phyloP scores from a whole-genome alignment of 2,113 vertebrate species.

The Himantopus leucocephalus region DNA sequence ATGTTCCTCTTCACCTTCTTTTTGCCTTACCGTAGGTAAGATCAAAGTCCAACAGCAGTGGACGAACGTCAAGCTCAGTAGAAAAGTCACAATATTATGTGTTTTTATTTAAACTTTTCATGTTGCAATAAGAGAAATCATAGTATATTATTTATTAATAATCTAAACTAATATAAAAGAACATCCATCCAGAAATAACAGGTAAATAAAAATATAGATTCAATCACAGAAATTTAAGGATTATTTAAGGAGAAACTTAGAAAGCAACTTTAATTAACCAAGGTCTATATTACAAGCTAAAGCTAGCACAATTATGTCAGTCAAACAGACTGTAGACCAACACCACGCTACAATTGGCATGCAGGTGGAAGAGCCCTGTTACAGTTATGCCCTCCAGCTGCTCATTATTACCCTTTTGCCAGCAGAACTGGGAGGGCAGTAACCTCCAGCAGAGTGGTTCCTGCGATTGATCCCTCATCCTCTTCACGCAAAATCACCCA shows the following conservation, averaged over 20 bases:
- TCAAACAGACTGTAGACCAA: not conserved
- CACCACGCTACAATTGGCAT: not conserved
- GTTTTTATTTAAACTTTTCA: not conserved
- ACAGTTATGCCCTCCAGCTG: not conserved
- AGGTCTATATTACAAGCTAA: not conserved
- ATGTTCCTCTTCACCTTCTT: too few relatives aligned
- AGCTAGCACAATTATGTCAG: not conserved
- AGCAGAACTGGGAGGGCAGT: not conserved
- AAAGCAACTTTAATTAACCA: not conserved
- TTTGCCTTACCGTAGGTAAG: too few relatives aligned
- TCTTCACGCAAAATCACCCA: not conserved
- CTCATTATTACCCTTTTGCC: not conserved
- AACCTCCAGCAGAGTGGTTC: conserved; percentile 3
- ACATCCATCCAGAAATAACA: not conserved
- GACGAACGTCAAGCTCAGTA: not conserved
- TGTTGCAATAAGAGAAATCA: not conserved
- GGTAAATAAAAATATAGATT: not conserved
- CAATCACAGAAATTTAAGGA: not conserved
- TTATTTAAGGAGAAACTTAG: not conserved
- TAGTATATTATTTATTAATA: not conserved
- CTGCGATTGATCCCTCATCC: not conserved
- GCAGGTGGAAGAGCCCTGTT: not conserved
- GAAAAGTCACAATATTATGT: not conserved
- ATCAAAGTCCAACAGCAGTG: not conserved
- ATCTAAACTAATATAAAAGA: not conserved